Conservation (phyloP, 2,113 vertebrate species). For the Coptodon rendalli region DNA sequence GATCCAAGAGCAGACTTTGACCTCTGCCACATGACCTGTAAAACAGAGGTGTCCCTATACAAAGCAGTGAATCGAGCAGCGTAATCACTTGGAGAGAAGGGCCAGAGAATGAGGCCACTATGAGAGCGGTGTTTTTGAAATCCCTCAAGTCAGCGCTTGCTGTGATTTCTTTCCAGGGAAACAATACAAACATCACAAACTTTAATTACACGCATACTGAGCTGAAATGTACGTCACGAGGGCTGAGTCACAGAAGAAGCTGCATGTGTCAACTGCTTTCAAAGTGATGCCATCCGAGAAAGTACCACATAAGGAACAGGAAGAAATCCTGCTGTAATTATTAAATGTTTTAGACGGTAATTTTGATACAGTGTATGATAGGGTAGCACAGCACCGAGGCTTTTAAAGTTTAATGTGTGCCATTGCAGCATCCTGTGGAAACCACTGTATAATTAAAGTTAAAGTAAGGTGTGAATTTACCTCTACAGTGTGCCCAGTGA, state of each 20-base stretch:
- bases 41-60: slow-evolving; percentile 39
- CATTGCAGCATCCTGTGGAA: slow-evolving; percentile 12
- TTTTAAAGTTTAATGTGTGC: slow-evolving; percentile 26
- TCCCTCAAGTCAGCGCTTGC: not conserved
- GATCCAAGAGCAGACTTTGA: not conserved
- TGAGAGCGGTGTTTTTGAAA: not conserved
- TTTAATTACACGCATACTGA: not conserved
- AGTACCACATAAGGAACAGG: not conserved
- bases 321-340: slow-evolving; percentile 25
- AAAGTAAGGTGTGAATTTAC: slow-evolving; percentile 7
- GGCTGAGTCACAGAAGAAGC: slow-evolving; percentile 9
- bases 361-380: slow-evolving; percentile 8
- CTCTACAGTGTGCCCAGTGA: not conserved
- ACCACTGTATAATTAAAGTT: slow-evolving; percentile 37
- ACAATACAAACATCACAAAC: not conserved
- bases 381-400: not conserved
- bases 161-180: not conserved
- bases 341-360: not conserved
- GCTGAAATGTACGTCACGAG: not conserved
- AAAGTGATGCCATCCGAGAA: not conserved
- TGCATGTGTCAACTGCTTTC: not conserved
- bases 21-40: slow-evolving; percentile 14
- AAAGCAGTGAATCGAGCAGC: not conserved
- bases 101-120: not conserved
- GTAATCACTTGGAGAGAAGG: not conserved